phyloP scores from a whole-genome alignment of 1,140 invertebrate species.

The Pomacea maculata region DNA sequence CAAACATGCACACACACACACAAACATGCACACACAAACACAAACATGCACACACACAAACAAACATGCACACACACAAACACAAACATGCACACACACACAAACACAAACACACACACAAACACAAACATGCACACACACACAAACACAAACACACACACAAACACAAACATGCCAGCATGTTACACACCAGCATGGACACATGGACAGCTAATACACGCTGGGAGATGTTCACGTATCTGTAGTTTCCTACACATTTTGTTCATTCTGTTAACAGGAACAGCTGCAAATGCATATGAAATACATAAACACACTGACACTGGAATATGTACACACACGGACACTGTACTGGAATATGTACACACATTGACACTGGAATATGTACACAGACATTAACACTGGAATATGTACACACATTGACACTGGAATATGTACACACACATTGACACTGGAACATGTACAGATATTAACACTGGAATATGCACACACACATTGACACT shows the following conservation, averaged over 20 bases:
- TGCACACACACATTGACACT: no score
- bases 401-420: no score
- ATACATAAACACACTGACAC: neutral
- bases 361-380: neutral
- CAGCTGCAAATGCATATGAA: neutral
- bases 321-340: neutral
- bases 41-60: neutral
- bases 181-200: neutral
- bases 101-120: no score
- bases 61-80: no score
- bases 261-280: neutral
- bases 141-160: no score
- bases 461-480: no score
- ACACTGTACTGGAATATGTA: neutral
- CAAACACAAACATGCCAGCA: neutral
- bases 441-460: no score
- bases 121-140: conserved; percentile 4
- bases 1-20: conserved; percentile 3
- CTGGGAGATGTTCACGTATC: neutral
- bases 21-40: no score
- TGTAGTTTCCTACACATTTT: neutral
- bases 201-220: neutral
- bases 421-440: no score
- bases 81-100: no score
- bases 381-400: no score